These are phyloP conservation scores for Heliconius congener DNA, from an alignment of 1,140 invertebrate species.

Conservation along the genomic window DNA sequence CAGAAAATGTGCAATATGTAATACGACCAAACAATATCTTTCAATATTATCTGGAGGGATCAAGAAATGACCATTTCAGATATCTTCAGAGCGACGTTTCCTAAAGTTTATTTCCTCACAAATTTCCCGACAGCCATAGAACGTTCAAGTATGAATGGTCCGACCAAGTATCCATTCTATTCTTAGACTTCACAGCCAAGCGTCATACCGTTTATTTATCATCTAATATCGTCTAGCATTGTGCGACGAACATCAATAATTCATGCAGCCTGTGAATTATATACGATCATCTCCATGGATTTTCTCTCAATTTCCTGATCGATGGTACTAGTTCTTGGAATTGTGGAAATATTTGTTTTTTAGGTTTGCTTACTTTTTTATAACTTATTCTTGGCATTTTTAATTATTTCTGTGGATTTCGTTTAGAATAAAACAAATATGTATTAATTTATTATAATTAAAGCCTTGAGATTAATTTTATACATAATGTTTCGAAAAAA, in stretches of 20 bases:
- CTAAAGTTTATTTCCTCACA: slow-evolving; percentile 24
- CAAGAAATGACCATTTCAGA: slow-evolving; percentile 1
- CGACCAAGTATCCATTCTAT: slow-evolving; percentile 39
- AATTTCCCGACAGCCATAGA: slow-evolving; percentile 23
- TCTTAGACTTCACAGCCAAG: slow-evolving; percentile 41
- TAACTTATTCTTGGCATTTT: neutral
- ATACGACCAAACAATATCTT: neutral
- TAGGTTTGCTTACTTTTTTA: neutral
- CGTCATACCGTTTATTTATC: slow-evolving; percentile 62
- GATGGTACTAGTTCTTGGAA: slow-evolving; percentile 1
- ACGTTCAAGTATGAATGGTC: slow-evolving; percentile 37
- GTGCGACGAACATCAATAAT: slow-evolving; percentile 62
- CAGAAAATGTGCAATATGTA: neutral
- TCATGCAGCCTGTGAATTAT: slow-evolving; percentile 61
- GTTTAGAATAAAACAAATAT: too few relatives aligned
- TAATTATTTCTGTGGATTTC: neutral
- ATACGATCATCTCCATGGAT: slow-evolving; percentile 56
- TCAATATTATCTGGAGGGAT: slow-evolving; percentile 4
- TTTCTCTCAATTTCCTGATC: slow-evolving; percentile 51
- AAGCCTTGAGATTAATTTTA: too few relatives aligned
- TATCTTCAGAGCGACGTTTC: slow-evolving; percentile 12
- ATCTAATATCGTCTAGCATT: slow-evolving; percentile 57
- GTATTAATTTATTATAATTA: too few relatives aligned
- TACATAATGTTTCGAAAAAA: too few relatives aligned
- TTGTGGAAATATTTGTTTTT: neutral